A percentile compares a stretch with the other conserved stretches of the same genome.
Conservation (phyloP, 1,140 invertebrate genomes). For the Microplitis mediator region DNA sequence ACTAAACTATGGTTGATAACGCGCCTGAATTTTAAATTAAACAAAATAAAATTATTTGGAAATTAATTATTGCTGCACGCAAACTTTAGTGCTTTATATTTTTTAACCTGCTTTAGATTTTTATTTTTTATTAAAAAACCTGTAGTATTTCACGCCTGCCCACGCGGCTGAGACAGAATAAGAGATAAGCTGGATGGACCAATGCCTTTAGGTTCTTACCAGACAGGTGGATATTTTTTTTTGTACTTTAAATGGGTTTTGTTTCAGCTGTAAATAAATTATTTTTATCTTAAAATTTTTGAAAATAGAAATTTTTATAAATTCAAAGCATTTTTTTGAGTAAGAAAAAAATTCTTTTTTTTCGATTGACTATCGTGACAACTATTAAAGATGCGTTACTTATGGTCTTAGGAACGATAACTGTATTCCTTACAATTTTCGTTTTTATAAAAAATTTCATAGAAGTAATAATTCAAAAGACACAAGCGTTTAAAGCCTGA, state of each 20-base stretch:
- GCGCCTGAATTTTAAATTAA: slow-evolving; percentile 1
- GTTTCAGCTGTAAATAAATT: background rate
- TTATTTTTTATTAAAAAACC: background rate
- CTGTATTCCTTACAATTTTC: too few relatives aligned
- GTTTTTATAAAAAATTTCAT: too few relatives aligned
- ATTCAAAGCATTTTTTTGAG: background rate
- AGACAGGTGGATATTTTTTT: background rate
- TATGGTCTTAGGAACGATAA: too few relatives aligned
- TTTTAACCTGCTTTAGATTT: slow-evolving; percentile 17
- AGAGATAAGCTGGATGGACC: slow-evolving; percentile 8
- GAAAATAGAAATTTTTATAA: background rate
- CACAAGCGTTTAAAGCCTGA: too few relatives aligned
- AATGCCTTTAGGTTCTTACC: background rate
- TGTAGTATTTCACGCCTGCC: slow-evolving; percentile 49
- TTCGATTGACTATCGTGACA: too few relatives aligned
- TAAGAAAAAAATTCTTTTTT: background rate
- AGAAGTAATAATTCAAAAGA: too few relatives aligned
- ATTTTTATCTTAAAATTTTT: background rate
- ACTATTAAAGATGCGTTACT: too few relatives aligned
- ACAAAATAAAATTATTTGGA: slow-evolving; percentile 34
- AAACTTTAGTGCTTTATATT: slow-evolving; percentile 36
- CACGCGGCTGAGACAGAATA: slow-evolving; percentile 35
- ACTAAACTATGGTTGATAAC: background rate
- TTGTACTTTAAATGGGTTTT: background rate
- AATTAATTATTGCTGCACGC: slow-evolving; percentile 49